phyloP scores from a whole-genome alignment of 2,888 invertebrate genomes.

The Tromatobia lineatoria region DNA sequence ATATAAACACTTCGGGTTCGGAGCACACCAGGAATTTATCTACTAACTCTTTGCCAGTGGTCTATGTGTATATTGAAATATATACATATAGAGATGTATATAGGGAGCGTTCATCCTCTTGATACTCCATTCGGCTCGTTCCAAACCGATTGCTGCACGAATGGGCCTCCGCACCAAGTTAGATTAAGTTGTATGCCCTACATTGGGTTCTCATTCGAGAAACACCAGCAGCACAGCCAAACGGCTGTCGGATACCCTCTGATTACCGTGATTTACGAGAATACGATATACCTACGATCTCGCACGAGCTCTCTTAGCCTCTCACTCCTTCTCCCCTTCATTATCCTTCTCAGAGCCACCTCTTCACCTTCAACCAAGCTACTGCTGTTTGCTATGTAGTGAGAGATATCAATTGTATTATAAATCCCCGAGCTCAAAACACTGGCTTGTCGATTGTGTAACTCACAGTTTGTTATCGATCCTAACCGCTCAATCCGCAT shows the following conservation, averaged over 20 bases:
- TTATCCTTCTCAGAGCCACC: constrained; percentile 55
- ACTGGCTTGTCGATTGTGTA: background rate
- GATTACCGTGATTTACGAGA: constrained; percentile 77
- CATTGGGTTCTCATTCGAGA: constrained; percentile 69
- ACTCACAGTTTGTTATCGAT: background rate
- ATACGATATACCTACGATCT: constrained; percentile 36
- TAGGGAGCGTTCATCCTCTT: constrained; percentile 56
- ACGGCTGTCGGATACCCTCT: constrained; percentile 77
- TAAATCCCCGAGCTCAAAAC: constrained; percentile 11
- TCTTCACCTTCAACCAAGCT: constrained; percentile 32
- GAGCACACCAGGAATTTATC: constrained; percentile 40
- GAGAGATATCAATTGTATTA: constrained; percentile 49
- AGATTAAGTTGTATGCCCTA: constrained; percentile 78
- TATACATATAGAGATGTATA: constrained; percentile 5
- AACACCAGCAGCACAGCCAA: constrained; percentile 72
- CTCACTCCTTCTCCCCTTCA: constrained; percentile 63
- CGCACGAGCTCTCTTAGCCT: constrained; percentile 22
- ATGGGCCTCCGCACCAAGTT: constrained; percentile 73
- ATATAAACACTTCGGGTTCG: background rate
- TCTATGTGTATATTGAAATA: constrained; percentile 24
- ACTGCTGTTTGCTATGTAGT: constrained; percentile 45
- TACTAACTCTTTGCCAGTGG: constrained; percentile 26
- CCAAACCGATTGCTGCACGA: constrained; percentile 68
- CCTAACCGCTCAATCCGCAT: background rate
- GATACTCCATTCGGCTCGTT: constrained; percentile 66